Base-by-base conservation (phyloP, 2,888 invertebrate genomes). In the Xestia c-nigrum region DNA sequence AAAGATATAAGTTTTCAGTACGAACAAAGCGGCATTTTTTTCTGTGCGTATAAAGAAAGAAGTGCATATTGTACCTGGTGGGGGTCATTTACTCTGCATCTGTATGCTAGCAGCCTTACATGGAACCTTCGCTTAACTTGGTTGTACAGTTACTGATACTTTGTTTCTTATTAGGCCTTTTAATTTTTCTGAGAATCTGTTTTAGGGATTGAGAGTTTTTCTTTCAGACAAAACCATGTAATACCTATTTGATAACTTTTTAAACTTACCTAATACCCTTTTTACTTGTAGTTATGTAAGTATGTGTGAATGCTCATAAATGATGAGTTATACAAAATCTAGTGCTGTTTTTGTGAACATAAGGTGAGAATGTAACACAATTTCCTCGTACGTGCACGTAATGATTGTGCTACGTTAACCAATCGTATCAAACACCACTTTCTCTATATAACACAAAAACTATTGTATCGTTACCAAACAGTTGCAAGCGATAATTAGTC, bases 401-500 rank as follows among this genome's bases (percentile, higher is more conserved):
- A 57, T 66, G 43, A 69, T 46, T 82, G 85, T 52, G 67, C 73
- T 73, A 74, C 67, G 61, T 84, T 65, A 85, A 71, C 52, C 57
- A 74, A 79, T 69, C 19, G 24, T 59, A 81, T 78, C 61, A 72
- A 59, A 61, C 65, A 55, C 24, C 46, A 74, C 86, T 83, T 84
- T 84, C 84, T 72, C 73, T 66, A 47, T n/a, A 71, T 80, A 77
- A 70, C 73, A 46, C 55, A 76, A 80, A 83, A 67, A 67, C 71
- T 74, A 76, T 72, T 72, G 63, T 72, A 75, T 79, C 52, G 80
- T 86, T 81, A 72, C 70, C 52, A 73, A 77, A 78, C 69, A 67
- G 61, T 76, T 76, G 86, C 84, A 67, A 68, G 72, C 76, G 50
- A 69, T 85, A 87, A 88, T 88, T 83, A 88, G 87, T 78, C 76